Evolutionary conservation across 2,113 vertebrate genomes (phyloP), one percentile per base, ranked within the genome.

Genomic region (Falco punctatus): DNA sequence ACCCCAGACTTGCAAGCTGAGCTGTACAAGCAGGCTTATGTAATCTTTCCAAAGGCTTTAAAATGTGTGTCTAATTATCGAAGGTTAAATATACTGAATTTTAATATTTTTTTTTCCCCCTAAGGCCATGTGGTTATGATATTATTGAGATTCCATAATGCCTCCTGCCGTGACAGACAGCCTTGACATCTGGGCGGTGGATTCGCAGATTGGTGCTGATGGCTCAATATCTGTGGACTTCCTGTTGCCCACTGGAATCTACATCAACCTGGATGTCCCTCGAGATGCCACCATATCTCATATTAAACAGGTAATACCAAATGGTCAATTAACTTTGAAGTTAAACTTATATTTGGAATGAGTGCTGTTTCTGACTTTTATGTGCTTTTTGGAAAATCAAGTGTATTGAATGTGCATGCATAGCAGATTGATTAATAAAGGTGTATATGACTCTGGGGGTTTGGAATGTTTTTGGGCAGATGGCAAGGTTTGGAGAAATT

Each of bases 151-250:
- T 96, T 97, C 97, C 98, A 99, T 98, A 96, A 99, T 99, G 99
- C 99, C 99, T 99, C 99, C 99, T 97, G 99, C 99, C 95, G 99
- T 99, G 99, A 99, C 98, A 98, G 99, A 99, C 98, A 97, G 98
- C 97, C 98, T 99, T 98, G 99, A 99, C 98, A 99, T 99, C 97
- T 99, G 99, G 99, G 99, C 98, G 91, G 99, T 98, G 97, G 98
- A 99, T 96, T 99, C 99, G 66, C 98, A 99, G 96, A 98, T 99
- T 93, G 98, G 98, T 70, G 97, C 97, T 94, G 99, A 99, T 98
- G 98, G 98, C 97, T 98, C 98, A 94, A 98, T 99, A 96, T 98
- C 98, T 48, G 98, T 99, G 97, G 99, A 99, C 96, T 99, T 99
- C 97, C 98, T 99, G 91, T 98, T 99, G 96, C 99, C 99, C 96